These are phyloP conservation scores for Mimumesa dahlbomi DNA, from an alignment of 2,888 invertebrate species.

Conservation along the genomic window DNA sequence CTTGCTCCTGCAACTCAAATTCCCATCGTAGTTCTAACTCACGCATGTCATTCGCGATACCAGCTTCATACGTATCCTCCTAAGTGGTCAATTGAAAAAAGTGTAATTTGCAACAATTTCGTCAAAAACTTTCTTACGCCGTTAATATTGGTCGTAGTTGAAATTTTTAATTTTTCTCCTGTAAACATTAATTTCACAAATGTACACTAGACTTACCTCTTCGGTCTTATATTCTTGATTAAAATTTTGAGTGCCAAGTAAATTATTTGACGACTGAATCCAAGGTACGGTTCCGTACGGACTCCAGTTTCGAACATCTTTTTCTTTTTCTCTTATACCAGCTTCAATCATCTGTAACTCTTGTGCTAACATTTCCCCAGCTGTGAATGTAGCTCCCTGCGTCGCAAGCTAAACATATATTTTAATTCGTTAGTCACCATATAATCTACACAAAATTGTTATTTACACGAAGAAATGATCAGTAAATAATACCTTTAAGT, in stretches of 20 bases:
- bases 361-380: slow-evolving; percentile 83
- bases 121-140: not conserved
- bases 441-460: not conserved
- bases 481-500: slow-evolving; percentile 80
- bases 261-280: slow-evolving; percentile 74
- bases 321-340: slow-evolving; percentile 84
- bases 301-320: slow-evolving; percentile 81
- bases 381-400: slow-evolving; percentile 81
- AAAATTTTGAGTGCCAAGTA: slow-evolving; percentile 70
- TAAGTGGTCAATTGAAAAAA: slow-evolving; percentile 55
- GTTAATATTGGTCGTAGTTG: too few species aligned
- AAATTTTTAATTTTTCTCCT: too few species aligned
- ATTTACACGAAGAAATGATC: not conserved
- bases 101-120: not conserved
- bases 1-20: slow-evolving; percentile 85
- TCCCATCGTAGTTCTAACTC: slow-evolving; percentile 85
- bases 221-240: slow-evolving; percentile 76
- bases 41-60: slow-evolving; percentile 86
- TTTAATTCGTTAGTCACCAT: not conserved
- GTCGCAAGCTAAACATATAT: slow-evolving; percentile 80
- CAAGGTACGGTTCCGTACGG: slow-evolving; percentile 76
- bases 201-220: slow-evolving; percentile 75
- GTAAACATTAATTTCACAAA: too few species aligned
- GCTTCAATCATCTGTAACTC: slow-evolving; percentile 84
- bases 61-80: slow-evolving; percentile 84